Evolutionary conservation across 1,140 invertebrate genomes (phyloP).

Genomic region (Sweltsa coloradensis): DNA sequence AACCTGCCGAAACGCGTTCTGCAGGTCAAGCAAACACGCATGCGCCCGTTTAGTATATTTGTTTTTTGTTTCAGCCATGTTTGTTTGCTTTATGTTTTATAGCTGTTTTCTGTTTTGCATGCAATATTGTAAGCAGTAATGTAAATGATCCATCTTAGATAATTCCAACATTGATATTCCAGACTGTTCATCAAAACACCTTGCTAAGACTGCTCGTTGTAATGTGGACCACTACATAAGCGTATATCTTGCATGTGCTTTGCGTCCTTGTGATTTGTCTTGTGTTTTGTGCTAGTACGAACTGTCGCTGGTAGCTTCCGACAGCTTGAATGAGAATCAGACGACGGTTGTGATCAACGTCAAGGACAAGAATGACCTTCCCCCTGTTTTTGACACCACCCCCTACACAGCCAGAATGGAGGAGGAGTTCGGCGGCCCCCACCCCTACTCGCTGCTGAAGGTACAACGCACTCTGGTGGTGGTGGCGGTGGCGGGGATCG

Average conservation of each 20-base stretch:
- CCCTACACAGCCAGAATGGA: slow-evolving; percentile 51
- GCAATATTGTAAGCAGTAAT: not conserved
- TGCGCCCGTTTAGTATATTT: too few relatives aligned
- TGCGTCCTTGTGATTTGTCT: not conserved
- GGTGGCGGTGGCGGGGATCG: too few relatives aligned
- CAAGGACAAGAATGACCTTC: slow-evolving; percentile 70
- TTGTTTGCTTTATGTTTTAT: not conserved
- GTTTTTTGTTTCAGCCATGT: too few relatives aligned
- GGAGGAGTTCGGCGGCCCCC: slow-evolving; percentile 46
- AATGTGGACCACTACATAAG: too few relatives aligned
- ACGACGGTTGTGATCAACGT: slow-evolving; percentile 64
- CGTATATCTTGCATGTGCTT: slow-evolving; percentile 1
- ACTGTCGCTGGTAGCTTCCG: slow-evolving; percentile 72
- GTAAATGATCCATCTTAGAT: not conserved
- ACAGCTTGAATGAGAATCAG: slow-evolving; percentile 72
- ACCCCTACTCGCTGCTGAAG: slow-evolving; percentile 46
- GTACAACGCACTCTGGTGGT: slow-evolving; percentile 31
- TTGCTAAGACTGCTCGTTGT: not conserved
- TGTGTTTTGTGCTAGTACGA: slow-evolving; percentile 48
- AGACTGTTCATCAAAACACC: not conserved
- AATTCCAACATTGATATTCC: not conserved
- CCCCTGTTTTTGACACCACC: slow-evolving; percentile 58
- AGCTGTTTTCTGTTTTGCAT: not conserved
- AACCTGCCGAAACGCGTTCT: slow-evolving; percentile 87
- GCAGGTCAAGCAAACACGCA: slow-evolving; percentile 48